Conservation (phyloP, 1,140 invertebrate species). For the Drosophila kanapiae region DNA sequence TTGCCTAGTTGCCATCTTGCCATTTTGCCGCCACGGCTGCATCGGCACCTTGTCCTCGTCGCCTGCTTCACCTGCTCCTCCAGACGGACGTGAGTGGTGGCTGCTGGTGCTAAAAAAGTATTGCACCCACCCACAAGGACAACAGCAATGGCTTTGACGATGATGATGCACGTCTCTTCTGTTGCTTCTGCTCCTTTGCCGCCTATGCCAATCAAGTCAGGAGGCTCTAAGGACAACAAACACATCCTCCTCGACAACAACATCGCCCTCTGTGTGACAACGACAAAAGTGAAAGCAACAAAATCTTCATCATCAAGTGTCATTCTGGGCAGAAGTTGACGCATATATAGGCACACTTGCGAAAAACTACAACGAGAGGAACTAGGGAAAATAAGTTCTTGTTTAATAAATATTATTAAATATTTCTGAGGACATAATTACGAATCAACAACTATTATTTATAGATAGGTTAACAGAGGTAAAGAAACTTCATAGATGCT, state of each 20-base stretch:
- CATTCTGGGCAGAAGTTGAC: conserved; percentile 80
- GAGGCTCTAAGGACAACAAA: conserved; percentile 33
- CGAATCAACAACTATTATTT: too few relatives aligned
- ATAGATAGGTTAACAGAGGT: too few relatives aligned
- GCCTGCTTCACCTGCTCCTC: conserved; percentile 10
- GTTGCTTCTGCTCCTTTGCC: conserved; percentile 24
- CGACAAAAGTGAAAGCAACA: conserved; percentile 81
- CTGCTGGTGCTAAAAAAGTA: conserved; percentile 34
- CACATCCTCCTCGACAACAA: conserved; percentile 15
- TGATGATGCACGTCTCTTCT: conserved; percentile 34
- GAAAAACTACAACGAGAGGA: not conserved
- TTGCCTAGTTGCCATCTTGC: conserved; percentile 27
- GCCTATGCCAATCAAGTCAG: conserved; percentile 60
- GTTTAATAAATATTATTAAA: not conserved
- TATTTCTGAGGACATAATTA: not conserved
- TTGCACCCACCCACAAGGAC: conserved; percentile 34
- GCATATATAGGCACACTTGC: conserved; percentile 47
- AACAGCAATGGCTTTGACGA: conserved; percentile 20
- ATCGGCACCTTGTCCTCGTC: conserved; percentile 39
- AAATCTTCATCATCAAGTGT: conserved; percentile 84
- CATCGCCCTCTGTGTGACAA: conserved; percentile 33
- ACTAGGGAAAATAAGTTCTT: not conserved
- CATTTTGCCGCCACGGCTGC: conserved; percentile 30
- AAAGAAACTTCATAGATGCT: too few relatives aligned
- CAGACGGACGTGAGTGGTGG: conserved; percentile 34